Conservation (phyloP, 2,797 vertebrate genomes). For the Ciconia nigra region DNA sequence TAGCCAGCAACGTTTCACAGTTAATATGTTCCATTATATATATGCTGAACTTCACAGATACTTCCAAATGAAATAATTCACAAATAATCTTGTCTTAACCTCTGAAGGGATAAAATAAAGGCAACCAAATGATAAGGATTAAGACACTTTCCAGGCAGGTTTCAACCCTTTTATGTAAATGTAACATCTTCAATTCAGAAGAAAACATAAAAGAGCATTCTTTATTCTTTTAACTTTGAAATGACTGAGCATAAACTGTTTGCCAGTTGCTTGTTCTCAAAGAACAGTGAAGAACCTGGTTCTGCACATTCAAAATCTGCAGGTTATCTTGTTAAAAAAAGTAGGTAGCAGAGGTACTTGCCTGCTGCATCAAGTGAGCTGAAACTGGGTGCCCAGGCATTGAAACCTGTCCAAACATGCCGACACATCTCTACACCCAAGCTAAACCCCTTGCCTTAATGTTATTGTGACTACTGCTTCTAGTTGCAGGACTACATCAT, state of each 20-base stretch:
- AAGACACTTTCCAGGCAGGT: background rate
- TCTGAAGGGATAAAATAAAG: constrained; percentile 31
- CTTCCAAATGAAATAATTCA: constrained; percentile 42
- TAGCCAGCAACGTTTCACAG: constrained; percentile 21
- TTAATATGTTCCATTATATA: constrained; percentile 36
- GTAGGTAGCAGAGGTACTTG: background rate
- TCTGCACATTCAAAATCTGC: background rate
- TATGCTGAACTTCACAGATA: constrained; percentile 28
- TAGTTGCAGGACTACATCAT: background rate
- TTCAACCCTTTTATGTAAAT: constrained; percentile 14
- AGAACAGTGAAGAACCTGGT: background rate
- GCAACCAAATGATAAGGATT: constrained; percentile 35
- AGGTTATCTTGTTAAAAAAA: background rate
- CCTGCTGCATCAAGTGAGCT: background rate
- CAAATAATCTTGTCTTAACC: constrained; percentile 35
- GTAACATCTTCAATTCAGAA: background rate
- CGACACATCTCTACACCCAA: background rate
- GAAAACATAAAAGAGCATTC: background rate
- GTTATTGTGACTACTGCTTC: background rate
- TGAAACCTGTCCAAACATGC: background rate
- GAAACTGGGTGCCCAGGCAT: background rate
- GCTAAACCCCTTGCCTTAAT: background rate
- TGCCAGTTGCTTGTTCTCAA: background rate
- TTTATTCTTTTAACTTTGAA: constrained; percentile 15
- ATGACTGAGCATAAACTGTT: background rate